Percentiles rank a stretch among this genome's conserved stretches.
phyloP scores from a whole-genome alignment of 2,797 vertebrate species.

The Sarcophilus harrisii region DNA sequence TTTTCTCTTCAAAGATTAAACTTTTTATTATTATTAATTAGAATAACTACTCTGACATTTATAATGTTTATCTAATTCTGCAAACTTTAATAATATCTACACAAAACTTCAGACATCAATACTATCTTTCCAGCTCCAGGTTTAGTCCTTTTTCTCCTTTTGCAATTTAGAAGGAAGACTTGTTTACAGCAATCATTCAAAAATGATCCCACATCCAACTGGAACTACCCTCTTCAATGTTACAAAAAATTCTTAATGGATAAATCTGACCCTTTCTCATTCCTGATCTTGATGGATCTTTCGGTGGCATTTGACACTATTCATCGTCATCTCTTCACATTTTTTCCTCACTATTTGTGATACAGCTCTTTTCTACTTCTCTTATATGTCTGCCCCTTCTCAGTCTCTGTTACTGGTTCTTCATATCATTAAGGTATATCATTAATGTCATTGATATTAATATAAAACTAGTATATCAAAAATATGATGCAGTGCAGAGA shows the following conservation, averaged over 20 bases:
- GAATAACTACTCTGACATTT: background rate
- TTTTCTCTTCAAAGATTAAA: background rate
- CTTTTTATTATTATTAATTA: background rate
- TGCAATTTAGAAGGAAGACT: background rate
- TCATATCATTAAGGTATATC: background rate
- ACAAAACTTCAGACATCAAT: too few relatives aligned
- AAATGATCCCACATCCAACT: background rate
- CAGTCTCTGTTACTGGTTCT: background rate
- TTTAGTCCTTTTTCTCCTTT: background rate
- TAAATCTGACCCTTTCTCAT: background rate
- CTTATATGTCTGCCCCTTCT: background rate
- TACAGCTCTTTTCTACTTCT: background rate
- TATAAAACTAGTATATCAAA: background rate
- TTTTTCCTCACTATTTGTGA: background rate
- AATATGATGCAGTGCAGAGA: background rate
- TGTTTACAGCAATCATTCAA: background rate
- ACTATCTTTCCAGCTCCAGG: background rate
- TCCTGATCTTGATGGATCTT: background rate
- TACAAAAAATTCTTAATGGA: background rate
- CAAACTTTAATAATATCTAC: too few relatives aligned
- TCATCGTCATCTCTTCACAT: background rate
- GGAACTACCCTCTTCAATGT: background rate
- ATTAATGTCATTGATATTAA: background rate
- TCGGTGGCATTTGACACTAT: background rate
- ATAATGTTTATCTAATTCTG: background rate